Evolutionary conservation across 1,140 invertebrate genomes (phyloP).

Genomic region (Conus ventricosus): DNA sequence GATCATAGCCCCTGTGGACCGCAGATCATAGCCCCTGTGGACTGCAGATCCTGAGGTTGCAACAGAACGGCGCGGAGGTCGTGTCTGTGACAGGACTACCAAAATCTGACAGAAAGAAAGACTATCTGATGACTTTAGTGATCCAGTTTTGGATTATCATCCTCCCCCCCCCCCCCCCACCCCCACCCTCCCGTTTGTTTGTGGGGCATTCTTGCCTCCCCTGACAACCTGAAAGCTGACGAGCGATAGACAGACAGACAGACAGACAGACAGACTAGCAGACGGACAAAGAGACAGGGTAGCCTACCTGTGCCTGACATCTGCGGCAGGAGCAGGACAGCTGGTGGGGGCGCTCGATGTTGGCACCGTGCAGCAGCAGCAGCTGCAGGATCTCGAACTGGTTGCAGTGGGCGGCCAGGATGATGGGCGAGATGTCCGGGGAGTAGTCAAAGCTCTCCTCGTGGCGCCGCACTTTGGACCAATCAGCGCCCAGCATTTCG

Average conservation of each 20-base stretch:
- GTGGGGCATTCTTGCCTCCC: too few relatives aligned
- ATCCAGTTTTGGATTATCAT: too few relatives aligned
- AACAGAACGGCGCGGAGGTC: too few relatives aligned
- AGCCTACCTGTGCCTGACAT: constrained; percentile 75
- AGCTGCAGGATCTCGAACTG: constrained; percentile 74
- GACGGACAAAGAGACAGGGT: neutral
- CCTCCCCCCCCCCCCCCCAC: too few relatives aligned
- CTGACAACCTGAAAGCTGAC: neutral
- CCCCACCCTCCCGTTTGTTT: too few relatives aligned
- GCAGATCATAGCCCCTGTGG: too few relatives aligned
- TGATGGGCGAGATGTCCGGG: constrained; percentile 71
- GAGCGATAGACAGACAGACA: neutral
- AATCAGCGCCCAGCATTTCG: constrained; percentile 68
- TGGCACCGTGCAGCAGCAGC: constrained; percentile 70
- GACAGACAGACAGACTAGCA: neutral
- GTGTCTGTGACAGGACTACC: too few relatives aligned
- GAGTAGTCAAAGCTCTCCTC: constrained; percentile 71
- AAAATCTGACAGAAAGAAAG: too few relatives aligned
- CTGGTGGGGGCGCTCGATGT: constrained; percentile 78
- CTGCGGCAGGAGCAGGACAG: constrained; percentile 79
- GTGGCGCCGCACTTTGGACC: constrained; percentile 57
- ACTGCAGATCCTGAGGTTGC: too few relatives aligned
- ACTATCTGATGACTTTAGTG: too few relatives aligned
- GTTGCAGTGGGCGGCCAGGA: constrained; percentile 73
- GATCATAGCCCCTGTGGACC: too few relatives aligned